Conservation (phyloP, 2,113 vertebrate species). For the Alligator mississippiensis region DNA sequence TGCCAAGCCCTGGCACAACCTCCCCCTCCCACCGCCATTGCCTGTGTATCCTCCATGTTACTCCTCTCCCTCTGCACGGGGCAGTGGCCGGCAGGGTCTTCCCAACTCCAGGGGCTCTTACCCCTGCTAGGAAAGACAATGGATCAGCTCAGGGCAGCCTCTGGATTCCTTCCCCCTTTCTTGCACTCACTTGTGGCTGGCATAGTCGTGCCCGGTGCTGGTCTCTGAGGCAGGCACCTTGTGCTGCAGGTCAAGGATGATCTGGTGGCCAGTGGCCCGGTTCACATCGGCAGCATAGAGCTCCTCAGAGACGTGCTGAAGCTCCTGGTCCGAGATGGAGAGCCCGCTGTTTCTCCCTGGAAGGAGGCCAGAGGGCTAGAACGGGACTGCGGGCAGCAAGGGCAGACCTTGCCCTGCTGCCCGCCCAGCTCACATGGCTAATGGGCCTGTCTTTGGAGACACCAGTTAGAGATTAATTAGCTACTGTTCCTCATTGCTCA, state of each 20-base stretch:
- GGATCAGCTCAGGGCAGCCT: neutral
- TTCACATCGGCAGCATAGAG: conserved; percentile 12
- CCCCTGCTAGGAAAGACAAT: neutral
- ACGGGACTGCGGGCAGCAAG: too few species aligned
- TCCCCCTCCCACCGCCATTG: too few species aligned
- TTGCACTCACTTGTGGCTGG: conserved; percentile 1
- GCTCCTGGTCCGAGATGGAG: neutral
- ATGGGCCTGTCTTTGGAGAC: neutral
- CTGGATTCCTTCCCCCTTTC: neutral
- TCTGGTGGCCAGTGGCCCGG: neutral
- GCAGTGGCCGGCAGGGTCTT: too few species aligned
- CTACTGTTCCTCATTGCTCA: too few species aligned
- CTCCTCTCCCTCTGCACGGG: neutral
- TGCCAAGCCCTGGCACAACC: neutral
- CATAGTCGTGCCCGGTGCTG: neutral
- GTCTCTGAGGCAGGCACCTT: neutral
- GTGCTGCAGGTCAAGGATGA: conserved; percentile 16
- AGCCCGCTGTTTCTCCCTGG: neutral
- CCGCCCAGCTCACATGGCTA: neutral
- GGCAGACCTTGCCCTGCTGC: too few species aligned
- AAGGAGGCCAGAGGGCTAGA: neutral
- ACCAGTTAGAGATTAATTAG: too few species aligned
- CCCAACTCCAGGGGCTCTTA: too few species aligned
- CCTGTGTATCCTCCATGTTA: neutral
- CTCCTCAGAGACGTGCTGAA: neutral